Percentiles rank a stretch among this genome's conserved stretches.
phyloP scores from a whole-genome alignment of 1,140 invertebrate species.

The Nixonia krombeini region DNA sequence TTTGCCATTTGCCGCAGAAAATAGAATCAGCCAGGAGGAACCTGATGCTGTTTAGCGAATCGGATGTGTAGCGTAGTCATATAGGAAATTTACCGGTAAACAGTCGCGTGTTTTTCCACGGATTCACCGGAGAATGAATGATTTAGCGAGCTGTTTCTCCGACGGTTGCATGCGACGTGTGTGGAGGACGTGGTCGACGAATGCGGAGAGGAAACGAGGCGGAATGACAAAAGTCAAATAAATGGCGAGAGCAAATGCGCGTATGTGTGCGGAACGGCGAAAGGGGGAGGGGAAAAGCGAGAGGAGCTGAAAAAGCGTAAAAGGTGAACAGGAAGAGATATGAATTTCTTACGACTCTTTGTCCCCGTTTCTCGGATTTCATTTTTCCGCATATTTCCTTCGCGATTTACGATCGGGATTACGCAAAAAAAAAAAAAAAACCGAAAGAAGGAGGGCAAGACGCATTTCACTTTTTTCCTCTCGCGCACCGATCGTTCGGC shows the following conservation, averaged over 20 bases:
- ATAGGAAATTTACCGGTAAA: slow-evolving; percentile 57
- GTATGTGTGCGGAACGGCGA: slow-evolving; percentile 10
- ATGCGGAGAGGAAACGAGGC: slow-evolving; percentile 28
- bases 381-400: background rate
- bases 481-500: no score
- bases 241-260: slow-evolving; percentile 24
- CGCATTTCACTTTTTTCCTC: background rate
- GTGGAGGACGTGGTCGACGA: slow-evolving; percentile 29
- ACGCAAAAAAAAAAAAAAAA: background rate
- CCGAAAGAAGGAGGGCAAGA: background rate
- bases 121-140: slow-evolving; percentile 30
- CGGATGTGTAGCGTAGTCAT: slow-evolving; percentile 31
- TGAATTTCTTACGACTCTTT: background rate
- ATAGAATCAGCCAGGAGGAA: no score
- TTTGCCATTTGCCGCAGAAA: no score
- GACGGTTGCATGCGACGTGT: slow-evolving; percentile 23
- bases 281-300: background rate
- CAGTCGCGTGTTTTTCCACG: slow-evolving; percentile 52
- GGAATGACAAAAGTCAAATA: slow-evolving; percentile 38
- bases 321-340: slow-evolving; percentile 8
- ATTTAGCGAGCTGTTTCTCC: slow-evolving; percentile 3
- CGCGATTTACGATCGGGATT: background rate
- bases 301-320: slow-evolving; percentile 3
- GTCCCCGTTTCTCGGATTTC: background rate
- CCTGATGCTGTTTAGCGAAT: slow-evolving; percentile 25